Evolutionary conservation across 2,113 vertebrate genomes (phyloP).

Genomic region (Carassius carassius): DNA sequence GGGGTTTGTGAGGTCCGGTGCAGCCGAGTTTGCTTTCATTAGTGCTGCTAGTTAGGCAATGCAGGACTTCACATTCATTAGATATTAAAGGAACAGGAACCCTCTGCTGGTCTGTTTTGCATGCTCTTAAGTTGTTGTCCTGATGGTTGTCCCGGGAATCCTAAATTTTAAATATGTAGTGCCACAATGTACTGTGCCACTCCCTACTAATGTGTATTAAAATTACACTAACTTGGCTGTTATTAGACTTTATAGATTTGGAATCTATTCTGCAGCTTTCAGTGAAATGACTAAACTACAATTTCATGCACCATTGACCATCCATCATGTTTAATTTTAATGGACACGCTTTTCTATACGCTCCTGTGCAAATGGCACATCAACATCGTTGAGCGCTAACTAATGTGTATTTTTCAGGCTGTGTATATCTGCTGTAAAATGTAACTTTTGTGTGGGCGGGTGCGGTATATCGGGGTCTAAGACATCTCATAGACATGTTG

Average conservation of each 20-base stretch:
- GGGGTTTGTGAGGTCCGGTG: conserved; percentile 1
- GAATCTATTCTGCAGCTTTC: conserved; percentile 13
- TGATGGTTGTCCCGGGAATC: not conserved
- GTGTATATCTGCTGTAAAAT: not conserved
- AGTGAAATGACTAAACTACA: not conserved
- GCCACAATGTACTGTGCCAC: not conserved
- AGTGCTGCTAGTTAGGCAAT: not conserved
- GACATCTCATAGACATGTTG: conserved; percentile 36
- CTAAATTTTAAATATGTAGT: conserved; percentile 14
- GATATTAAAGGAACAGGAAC: conserved; percentile 22
- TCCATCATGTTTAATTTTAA: conserved; percentile 35
- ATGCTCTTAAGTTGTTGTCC: not conserved
- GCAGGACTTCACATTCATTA: conserved; percentile 36
- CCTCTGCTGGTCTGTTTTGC: conserved; percentile 5
- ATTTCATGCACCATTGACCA: conserved; percentile 34
- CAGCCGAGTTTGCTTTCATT: conserved; percentile 16
- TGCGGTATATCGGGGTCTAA: not conserved
- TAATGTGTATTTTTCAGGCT: conserved; percentile 18
- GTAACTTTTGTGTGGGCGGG: not conserved
- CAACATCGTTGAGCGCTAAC: conserved; percentile 1
- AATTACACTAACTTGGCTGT: not conserved
- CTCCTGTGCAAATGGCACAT: conserved; percentile 20
- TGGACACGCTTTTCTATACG: conserved; percentile 18
- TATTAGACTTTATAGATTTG: conserved; percentile 27
- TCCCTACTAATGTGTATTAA: conserved; percentile 6